Evolutionary conservation across 2,113 vertebrate species (phyloP).

Genomic region (Rhineura floridana): DNA sequence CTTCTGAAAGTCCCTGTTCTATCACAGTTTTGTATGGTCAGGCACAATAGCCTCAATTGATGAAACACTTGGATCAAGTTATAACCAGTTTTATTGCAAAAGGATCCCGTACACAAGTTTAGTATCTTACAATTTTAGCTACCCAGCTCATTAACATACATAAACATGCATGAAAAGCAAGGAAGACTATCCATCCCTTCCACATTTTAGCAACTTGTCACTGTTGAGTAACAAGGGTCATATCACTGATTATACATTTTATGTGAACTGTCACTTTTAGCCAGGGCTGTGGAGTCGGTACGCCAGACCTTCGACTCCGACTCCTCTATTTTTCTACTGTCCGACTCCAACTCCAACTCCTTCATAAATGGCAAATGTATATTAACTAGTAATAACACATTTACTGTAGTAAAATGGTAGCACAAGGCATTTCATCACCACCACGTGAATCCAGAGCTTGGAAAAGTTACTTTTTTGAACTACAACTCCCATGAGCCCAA

Average conservation of each 20-base stretch:
- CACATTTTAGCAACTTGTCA: constrained; percentile 80
- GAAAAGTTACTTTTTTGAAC: no score
- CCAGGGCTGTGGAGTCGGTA: no score
- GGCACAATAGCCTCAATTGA: constrained; percentile 82
- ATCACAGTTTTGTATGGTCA: constrained; percentile 85
- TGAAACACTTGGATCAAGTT: constrained; percentile 87
- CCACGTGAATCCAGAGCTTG: no score
- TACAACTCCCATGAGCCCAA: no score
- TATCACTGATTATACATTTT: constrained; percentile 79
- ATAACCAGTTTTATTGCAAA: constrained; percentile 88
- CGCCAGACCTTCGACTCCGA: no score
- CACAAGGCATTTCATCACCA: no score
- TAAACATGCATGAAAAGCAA: constrained; percentile 86
- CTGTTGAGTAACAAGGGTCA: constrained; percentile 73
- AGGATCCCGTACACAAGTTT: constrained; percentile 84
- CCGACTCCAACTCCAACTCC: no score
- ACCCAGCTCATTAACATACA: constrained; percentile 85
- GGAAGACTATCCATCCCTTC: constrained; percentile 82
- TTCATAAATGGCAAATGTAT: no score
- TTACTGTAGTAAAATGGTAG: no score
- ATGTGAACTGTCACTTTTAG: constrained; percentile 81
- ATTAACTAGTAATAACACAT: no score
- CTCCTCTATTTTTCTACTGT: no score
- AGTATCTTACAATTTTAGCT: constrained; percentile 84
- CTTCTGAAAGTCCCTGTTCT: constrained; percentile 80